phyloP scores from a whole-genome alignment of 2,113 vertebrate genomes.

The Tyrannus savana region DNA sequence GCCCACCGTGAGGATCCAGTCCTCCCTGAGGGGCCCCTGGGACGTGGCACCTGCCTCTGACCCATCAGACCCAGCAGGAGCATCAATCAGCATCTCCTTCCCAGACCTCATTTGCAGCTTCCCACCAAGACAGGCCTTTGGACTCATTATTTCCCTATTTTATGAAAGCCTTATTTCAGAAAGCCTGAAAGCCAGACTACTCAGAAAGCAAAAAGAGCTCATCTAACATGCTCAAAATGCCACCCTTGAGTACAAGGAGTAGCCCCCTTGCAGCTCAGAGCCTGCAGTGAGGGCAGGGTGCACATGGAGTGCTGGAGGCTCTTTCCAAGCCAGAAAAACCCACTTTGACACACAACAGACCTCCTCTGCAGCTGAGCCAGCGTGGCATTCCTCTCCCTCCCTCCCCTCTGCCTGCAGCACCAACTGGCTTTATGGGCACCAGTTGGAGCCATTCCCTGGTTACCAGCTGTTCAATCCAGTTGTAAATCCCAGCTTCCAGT shows the following conservation, averaged over 20 bases:
- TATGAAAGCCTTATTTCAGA: not conserved
- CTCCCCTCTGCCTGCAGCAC: not conserved
- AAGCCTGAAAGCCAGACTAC: not conserved
- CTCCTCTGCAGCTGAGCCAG: accelerated
- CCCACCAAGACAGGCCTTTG: not conserved
- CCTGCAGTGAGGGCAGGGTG: not conserved
- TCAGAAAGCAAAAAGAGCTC: not conserved
- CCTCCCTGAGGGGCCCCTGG: too few relatives aligned
- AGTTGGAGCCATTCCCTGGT: not conserved
- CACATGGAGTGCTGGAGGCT: accelerated
- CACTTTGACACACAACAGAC: not conserved
- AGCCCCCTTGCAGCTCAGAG: not conserved
- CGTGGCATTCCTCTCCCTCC: accelerated
- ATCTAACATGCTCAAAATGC: not conserved
- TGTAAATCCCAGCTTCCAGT: not conserved
- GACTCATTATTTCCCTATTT: not conserved
- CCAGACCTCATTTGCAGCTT: not conserved
- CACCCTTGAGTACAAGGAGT: not conserved
- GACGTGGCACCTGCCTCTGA: not conserved
- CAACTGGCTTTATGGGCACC: not conserved
- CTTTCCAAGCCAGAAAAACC: not conserved
- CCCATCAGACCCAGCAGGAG: not conserved
- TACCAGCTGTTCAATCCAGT: not conserved
- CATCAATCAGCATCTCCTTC: not conserved
- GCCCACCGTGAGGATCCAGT: not conserved